Conservation (phyloP, 2,113 vertebrate genomes). For the Nicator chloris region DNA sequence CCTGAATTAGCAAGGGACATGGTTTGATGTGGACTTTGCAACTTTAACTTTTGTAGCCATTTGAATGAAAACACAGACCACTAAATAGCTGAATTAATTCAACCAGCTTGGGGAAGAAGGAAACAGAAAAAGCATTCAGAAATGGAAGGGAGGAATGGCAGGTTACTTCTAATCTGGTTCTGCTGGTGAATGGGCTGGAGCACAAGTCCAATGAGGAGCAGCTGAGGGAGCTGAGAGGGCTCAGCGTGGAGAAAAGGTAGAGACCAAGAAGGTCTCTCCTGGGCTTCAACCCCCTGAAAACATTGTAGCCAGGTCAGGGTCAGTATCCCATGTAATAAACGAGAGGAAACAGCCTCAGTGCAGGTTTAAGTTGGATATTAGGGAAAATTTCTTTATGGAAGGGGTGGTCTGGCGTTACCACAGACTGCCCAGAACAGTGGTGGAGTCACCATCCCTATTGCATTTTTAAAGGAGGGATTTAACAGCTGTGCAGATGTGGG, state of each 20-base stretch:
- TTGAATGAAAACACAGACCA: background rate
- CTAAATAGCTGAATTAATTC: background rate
- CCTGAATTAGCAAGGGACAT: background rate
- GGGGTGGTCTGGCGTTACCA: background rate
- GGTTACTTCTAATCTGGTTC: background rate
- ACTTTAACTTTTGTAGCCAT: background rate
- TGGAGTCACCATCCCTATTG: background rate
- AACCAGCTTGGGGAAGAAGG: background rate
- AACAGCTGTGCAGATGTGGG: background rate
- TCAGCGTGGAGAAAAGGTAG: background rate
- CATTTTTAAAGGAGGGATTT: background rate
- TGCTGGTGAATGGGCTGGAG: background rate
- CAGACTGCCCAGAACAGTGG: background rate
- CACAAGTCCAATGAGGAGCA: accelerated
- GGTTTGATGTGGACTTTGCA: background rate
- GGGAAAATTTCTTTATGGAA: background rate
- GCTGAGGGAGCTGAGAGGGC: background rate
- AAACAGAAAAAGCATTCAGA: background rate
- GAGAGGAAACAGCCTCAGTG: background rate
- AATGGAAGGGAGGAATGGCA: background rate
- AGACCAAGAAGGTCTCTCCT: no score
- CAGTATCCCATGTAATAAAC: background rate
- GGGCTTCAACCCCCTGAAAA: no score
- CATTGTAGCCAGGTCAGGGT: background rate
- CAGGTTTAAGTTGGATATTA: background rate